Percentiles rank a stretch among this genome's conserved stretches.
Evolutionary conservation across 2,797 vertebrate genomes (phyloP).

Genomic region (Gallinago nigripennis): DNA sequence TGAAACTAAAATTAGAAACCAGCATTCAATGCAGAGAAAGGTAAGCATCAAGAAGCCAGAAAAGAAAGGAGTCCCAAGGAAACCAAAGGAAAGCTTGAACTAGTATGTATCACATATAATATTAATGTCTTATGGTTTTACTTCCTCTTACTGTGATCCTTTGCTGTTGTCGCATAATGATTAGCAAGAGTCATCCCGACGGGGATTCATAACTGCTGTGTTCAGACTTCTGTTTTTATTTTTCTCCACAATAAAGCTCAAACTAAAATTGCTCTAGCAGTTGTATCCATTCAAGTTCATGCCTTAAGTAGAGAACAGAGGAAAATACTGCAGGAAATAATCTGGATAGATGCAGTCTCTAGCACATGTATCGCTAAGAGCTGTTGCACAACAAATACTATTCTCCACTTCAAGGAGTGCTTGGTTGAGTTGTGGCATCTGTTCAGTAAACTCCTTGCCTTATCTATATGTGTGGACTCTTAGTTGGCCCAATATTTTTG

Average conservation of each 20-base stretch:
- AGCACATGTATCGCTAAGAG: neutral
- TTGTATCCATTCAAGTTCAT: neutral
- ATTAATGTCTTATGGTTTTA: neutral
- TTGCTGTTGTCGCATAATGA: neutral
- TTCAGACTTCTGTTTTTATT: neutral
- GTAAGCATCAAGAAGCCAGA: neutral
- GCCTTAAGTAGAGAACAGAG: neutral
- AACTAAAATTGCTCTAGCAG: neutral
- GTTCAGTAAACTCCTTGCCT: neutral
- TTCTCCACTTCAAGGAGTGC: neutral
- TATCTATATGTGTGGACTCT: neutral
- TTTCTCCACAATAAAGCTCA: neutral
- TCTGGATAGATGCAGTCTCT: neutral
- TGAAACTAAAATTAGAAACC: neutral
- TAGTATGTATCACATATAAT: neutral
- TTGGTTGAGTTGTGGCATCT: neutral
- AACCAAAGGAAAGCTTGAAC: neutral
- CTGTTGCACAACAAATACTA: neutral
- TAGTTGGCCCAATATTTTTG: neutral
- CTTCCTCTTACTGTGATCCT: neutral
- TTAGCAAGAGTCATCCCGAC: neutral
- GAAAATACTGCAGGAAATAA: neutral
- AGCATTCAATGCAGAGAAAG: neutral
- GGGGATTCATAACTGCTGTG: neutral
- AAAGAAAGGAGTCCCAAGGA: neutral